Evolutionary conservation across 2,888 invertebrate genomes (phyloP).

Genomic region (Polylopha cassiicola): DNA sequence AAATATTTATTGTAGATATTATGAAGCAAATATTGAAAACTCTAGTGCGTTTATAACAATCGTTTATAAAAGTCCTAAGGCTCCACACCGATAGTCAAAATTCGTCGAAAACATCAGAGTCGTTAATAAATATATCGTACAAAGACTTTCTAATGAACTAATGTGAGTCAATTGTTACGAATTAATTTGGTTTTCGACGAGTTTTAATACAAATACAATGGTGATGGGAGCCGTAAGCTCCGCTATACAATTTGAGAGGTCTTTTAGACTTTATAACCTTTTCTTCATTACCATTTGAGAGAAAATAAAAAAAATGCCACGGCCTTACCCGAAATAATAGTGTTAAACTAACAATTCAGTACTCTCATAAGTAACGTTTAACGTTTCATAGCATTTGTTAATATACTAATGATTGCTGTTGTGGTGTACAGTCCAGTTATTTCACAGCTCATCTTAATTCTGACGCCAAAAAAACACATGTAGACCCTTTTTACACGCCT

Average conservation of each 20-base stretch:
- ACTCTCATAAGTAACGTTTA: too few relatives aligned
- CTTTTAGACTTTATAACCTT: too few relatives aligned
- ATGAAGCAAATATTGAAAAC: slow-evolving; percentile 36
- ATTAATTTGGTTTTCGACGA: slow-evolving; percentile 20
- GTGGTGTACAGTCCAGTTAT: too few relatives aligned
- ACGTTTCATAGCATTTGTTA: too few relatives aligned
- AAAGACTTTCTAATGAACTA: slow-evolving; percentile 7
- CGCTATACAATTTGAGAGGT: slow-evolving; percentile 42
- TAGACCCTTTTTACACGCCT: too few relatives aligned
- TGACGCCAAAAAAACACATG: too few relatives aligned
- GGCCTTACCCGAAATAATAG: too few relatives aligned
- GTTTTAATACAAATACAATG: slow-evolving; percentile 27
- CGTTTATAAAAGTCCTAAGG: slow-evolving; percentile 9
- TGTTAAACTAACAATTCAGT: too few relatives aligned
- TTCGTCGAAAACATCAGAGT: slow-evolving; percentile 29
- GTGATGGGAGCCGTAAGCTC: slow-evolving; percentile 42
- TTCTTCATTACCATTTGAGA: too few relatives aligned
- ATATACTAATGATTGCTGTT: too few relatives aligned
- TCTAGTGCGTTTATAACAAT: slow-evolving; percentile 37
- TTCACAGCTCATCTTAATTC: too few relatives aligned
- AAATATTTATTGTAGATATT: slow-evolving; percentile 13
- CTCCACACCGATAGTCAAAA: slow-evolving; percentile 28
- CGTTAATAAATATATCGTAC: not conserved
- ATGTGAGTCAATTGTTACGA: slow-evolving; percentile 4
- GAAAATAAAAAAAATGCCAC: too few relatives aligned